A percentile compares a stretch with the other conserved stretches of the same genome.
phyloP scores from a whole-genome alignment of 2,113 vertebrate species.

The Cavia porcellus region DNA sequence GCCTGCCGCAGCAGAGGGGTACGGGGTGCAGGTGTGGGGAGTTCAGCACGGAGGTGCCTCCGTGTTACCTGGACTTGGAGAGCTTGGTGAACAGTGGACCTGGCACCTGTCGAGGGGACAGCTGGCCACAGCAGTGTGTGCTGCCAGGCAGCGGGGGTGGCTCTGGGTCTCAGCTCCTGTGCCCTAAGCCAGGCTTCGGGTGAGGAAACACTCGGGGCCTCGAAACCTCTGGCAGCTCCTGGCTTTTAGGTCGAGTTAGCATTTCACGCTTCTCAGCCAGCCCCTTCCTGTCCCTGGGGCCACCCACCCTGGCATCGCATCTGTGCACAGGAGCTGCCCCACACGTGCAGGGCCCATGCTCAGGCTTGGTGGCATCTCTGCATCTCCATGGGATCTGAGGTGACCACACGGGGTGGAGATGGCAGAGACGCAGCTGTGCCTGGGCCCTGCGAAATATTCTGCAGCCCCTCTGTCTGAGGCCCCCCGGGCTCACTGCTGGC shows the following conservation, averaged over 20 bases:
- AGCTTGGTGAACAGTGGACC: neutral
- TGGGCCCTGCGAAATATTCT: fast-evolving
- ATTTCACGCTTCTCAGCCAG: fast-evolving
- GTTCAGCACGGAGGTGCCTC: too few relatives aligned
- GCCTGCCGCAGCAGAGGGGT: neutral
- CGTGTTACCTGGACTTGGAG: neutral
- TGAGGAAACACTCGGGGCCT: neutral
- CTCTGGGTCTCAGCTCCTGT: neutral
- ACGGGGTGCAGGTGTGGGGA: neutral
- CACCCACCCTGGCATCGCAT: fast-evolving
- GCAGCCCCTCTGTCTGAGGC: neutral
- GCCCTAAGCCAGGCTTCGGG: neutral
- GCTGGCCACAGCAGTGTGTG: neutral
- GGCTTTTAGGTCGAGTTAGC: neutral
- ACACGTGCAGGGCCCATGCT: fast-evolving
- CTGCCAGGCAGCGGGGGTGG: neutral
- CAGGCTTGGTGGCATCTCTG: neutral
- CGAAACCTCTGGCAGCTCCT: neutral
- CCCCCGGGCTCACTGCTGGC: neutral
- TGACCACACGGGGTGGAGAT: neutral
- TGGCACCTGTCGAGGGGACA: neutral
- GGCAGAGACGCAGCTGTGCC: neutral
- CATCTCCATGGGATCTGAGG: neutral
- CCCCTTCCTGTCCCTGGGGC: neutral
- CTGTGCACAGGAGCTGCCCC: neutral